These are phyloP conservation scores for Drosophila longiperda DNA, from an alignment of 2,888 invertebrate species.

Conservation along the genomic window DNA sequence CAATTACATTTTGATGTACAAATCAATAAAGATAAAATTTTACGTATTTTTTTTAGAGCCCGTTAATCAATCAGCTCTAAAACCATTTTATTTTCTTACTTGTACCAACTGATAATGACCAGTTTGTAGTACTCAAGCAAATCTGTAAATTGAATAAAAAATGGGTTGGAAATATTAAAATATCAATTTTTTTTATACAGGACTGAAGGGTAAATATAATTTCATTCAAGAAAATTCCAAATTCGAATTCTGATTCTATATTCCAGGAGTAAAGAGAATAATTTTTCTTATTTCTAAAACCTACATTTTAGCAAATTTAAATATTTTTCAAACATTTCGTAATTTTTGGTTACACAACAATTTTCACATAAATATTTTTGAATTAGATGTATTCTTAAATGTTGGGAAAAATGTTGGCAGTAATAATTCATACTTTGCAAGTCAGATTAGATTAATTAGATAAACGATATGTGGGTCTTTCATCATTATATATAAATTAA, in stretches of 20 bases:
- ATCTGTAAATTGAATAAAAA: neutral
- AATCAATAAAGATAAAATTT: neutral
- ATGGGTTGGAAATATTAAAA: neutral
- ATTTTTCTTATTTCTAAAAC: neutral
- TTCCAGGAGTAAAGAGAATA: neutral
- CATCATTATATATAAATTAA: constrained; percentile 50
- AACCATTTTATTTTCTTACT: neutral
- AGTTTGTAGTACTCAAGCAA: neutral
- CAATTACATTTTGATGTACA: neutral
- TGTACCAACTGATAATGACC: neutral
- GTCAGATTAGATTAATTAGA: constrained; percentile 84
- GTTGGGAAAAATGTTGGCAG: constrained; percentile 79
- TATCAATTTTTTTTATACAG: rapidly evolving
- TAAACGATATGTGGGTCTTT: constrained; percentile 70
- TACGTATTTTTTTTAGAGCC: neutral
- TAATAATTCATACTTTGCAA: constrained; percentile 84
- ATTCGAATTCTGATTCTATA: neutral
- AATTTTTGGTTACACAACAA: neutral
- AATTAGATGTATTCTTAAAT: neutral
- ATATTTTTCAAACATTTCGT: neutral
- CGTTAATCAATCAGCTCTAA: neutral
- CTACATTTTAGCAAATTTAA: neutral
- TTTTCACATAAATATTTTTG: neutral
- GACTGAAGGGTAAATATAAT: neutral
- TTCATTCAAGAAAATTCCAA: neutral